Evolutionary conservation across 2,113 vertebrate genomes (phyloP), one percentile per base, ranked within the genome.

Genomic region (Chauna torquata): DNA sequence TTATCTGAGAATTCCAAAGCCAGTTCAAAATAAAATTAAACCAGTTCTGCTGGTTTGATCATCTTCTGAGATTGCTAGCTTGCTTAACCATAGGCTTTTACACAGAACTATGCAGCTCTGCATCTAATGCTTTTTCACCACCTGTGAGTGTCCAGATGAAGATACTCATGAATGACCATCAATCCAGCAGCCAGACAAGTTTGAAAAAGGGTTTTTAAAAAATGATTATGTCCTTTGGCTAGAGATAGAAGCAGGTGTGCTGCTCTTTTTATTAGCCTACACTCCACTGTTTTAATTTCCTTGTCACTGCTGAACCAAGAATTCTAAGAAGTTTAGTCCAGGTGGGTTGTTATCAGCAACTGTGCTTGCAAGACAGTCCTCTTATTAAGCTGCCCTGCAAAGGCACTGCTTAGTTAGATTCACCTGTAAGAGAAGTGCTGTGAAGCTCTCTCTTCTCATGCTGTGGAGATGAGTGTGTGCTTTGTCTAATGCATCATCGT

Each of bases 401-500:
- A 59, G 69, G 28, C 42, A 5, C 11, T 17, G 62, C 58, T 36
- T 3, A 10, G 55, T 15, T 70, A 32, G 36, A 55, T 44, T 8
- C 1, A 1, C n/a, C 61, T 71, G 17, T 79, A 15, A 10, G 7
- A 71, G 52, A n/a, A 2, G 15, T 12, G 34, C 65, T 55, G 68
- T 38, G 87, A 86, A 8, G 1, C 74, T 19, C 47, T 77, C n/a
- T 42, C 28, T 50, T 54, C 32, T 16, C 24, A 3, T 17, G 71
- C 76, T 52, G 40, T 11, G 76, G 45, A 62, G 68, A 65, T 16
- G 9, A 22, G 24, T 14, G 32, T 36, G 36, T 8, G 3, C 57
- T n/a, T 32, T 1, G 0, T 57, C n/a, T 81, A 14, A 11, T 19
- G 49, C 59, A 13, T 45, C 30, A 1, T 47, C 55, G 50, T 30